Conservation (phyloP, 2,888 invertebrate genomes). For the Nephrocerus scutellatus region DNA sequence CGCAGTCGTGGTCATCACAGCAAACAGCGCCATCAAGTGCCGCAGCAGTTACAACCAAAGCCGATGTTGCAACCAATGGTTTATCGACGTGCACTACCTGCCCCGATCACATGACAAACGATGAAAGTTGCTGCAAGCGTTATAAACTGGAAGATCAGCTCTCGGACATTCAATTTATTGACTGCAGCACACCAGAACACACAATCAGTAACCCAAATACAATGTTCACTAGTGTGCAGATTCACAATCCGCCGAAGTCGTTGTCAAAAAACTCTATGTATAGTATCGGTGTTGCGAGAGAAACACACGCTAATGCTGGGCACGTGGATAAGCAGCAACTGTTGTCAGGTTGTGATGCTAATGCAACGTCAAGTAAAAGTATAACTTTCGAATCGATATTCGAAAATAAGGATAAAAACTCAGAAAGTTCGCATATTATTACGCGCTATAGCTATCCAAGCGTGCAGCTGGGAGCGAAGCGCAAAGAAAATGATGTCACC, state of each 20-base stretch:
- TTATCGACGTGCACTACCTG: conserved; percentile 9
- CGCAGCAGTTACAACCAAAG: conserved; percentile 7
- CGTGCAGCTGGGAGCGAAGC: conserved; percentile 42
- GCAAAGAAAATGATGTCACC: conserved; percentile 34
- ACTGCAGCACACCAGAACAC: conserved; percentile 68
- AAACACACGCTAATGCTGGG: too few species aligned
- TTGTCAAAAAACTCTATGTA: conserved; percentile 16
- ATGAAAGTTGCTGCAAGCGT: conserved; percentile 56
- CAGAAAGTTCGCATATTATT: conserved; percentile 22
- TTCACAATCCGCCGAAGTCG: conserved; percentile 44
- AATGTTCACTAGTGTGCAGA: conserved; percentile 44
- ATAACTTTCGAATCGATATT: conserved; percentile 25
- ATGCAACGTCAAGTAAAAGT: too few species aligned
- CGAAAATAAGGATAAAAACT: conserved; percentile 21
- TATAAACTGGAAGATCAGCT: conserved; percentile 71
- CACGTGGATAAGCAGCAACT: conserved; percentile 10
- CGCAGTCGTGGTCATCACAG: conserved; percentile 16
- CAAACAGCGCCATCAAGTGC: conserved; percentile 23
- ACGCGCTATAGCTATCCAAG: conserved; percentile 45
- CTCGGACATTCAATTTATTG: conserved; percentile 72
- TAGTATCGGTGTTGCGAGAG: conserved; percentile 12
- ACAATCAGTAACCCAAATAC: conserved; percentile 37
- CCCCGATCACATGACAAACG: conserved; percentile 33
- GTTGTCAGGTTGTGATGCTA: too few species aligned
- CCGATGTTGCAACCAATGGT: too few species aligned